Evolutionary conservation across 2,113 vertebrate genomes (phyloP), one percentile per base, ranked within the genome.

Genomic region (Oenanthe melanoleuca): DNA sequence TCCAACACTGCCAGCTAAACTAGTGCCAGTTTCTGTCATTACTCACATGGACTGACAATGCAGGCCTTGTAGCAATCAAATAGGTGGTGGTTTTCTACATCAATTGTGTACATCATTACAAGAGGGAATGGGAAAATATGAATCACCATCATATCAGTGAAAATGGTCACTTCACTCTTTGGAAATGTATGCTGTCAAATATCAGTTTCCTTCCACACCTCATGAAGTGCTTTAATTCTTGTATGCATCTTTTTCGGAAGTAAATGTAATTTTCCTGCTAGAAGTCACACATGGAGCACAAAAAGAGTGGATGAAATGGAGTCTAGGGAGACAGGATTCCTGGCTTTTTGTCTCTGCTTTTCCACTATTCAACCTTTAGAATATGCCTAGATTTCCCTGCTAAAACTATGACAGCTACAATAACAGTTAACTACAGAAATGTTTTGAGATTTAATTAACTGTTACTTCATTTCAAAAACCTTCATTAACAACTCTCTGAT

Each of bases 401-500:
- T 70, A 38, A 83, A 93, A 82, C 12, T 47, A 49, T 47, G 65
- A 73, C 23, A 49, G 16, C 40, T 86, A 66, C 47, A 64, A 33
- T 23, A 89, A 40, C 12, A 65, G 7, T 29, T 77, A 77, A 61
- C 50, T 59, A 31, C 5, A 55, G 9, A 91, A 89, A 66, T 60
- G 12, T 13, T 86, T 66, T 84, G 34, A 86, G 34, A 73, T 67
- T 90, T 88, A 72, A 83, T 63, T 80, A 88, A 63, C 10, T 53
- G n/a, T 56, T 91, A 19, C 20, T 45, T 80, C 16, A 18, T 77
- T 83, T 88, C 61, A 53, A 92, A 94, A 94, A 77, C 16, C 23
- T 77, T 83, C 56, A 70, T 86, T 83, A 63, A 77, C 47, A 77
- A 80, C 28, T 93, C 34, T 65, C 63, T 77, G 9, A 24, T 73